Evolutionary conservation across 2,113 vertebrate genomes (phyloP).

Genomic region (Nymphicus hollandicus): DNA sequence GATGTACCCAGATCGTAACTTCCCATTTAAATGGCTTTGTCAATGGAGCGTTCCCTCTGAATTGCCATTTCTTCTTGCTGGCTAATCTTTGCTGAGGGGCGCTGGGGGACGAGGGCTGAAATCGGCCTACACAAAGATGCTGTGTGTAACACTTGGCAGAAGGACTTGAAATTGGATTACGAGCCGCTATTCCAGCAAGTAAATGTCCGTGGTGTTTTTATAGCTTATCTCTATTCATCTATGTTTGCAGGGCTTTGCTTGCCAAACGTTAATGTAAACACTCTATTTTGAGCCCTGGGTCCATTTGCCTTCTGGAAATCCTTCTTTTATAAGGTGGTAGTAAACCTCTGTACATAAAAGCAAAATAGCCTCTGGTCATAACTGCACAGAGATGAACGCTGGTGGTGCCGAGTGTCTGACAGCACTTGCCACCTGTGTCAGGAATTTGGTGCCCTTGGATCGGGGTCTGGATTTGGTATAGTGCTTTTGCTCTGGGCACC

Average conservation of each 20-base stretch:
- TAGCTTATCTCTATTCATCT: conserved; percentile 80
- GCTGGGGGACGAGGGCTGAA: background rate
- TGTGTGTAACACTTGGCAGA: conserved; percentile 67
- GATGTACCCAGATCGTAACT: background rate
- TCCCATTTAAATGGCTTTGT: background rate
- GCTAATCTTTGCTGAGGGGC: background rate
- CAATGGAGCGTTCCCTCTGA: background rate
- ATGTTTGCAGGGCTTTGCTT: conserved; percentile 73
- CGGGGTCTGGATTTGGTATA: background rate
- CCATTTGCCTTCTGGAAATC: conserved; percentile 76
- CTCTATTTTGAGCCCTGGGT: conserved; percentile 72
- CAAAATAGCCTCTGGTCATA: conserved; percentile 51
- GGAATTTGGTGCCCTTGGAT: background rate
- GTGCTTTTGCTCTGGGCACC: background rate
- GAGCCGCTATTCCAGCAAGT: conserved; percentile 62
- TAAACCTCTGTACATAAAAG: conserved; percentile 56
- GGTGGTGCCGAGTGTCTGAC: conserved; percentile 15
- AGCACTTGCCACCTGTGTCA: conserved; percentile 1
- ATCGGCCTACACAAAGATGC: background rate
- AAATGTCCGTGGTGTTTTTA: conserved; percentile 71
- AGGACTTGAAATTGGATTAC: conserved; percentile 56
- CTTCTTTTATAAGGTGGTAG: conserved; percentile 69
- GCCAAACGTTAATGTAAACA: conserved; percentile 79
- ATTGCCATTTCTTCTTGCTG: background rate
- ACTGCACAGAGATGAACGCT: background rate